Evolutionary conservation across 2,888 invertebrate genomes (phyloP).

Genomic region (Nycteola revayana): DNA sequence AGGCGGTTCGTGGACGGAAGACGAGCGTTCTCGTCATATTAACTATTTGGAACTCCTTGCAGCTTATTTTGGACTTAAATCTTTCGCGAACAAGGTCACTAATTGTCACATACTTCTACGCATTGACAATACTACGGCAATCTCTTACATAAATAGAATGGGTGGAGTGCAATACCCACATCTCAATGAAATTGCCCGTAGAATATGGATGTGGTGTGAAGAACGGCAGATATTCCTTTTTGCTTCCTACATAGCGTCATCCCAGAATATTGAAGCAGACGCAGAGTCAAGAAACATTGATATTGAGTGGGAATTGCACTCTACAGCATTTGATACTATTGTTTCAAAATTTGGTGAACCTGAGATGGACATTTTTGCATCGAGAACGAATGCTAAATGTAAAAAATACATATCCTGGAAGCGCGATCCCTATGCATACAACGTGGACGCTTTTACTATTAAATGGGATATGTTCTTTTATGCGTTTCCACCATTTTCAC

Average conservation of each 20-base stretch:
- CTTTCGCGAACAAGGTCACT: slow-evolving; percentile 1
- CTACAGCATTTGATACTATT: not conserved
- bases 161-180: slow-evolving; percentile 11
- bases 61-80: not conserved
- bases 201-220: slow-evolving; percentile 10
- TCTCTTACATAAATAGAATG: no score
- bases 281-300: slow-evolving; percentile 5
- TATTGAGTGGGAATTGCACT: slow-evolving; percentile 12
- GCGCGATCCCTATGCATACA: not conserved
- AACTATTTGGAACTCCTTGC: slow-evolving; percentile 10
- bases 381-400: slow-evolving; percentile 6
- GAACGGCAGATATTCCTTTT: not conserved
- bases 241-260: slow-evolving; percentile 7
- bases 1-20: slow-evolving; percentile 7
- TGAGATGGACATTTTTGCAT: slow-evolving; percentile 5
- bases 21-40: slow-evolving; percentile 8
- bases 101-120: slow-evolving; percentile 6
- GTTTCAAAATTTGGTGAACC: not conserved
- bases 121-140: slow-evolving; percentile 10
- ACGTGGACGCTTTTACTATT: slow-evolving; percentile 2
- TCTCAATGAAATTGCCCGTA: slow-evolving; percentile 2
- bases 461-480: not conserved
- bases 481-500: slow-evolving; percentile 2
- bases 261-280: slow-evolving; percentile 9
- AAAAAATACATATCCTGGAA: slow-evolving; percentile 3